Evolutionary conservation across 2,113 vertebrate genomes (phyloP), one percentile per base, ranked within the genome.

Genomic region (Clupea harengus): DNA sequence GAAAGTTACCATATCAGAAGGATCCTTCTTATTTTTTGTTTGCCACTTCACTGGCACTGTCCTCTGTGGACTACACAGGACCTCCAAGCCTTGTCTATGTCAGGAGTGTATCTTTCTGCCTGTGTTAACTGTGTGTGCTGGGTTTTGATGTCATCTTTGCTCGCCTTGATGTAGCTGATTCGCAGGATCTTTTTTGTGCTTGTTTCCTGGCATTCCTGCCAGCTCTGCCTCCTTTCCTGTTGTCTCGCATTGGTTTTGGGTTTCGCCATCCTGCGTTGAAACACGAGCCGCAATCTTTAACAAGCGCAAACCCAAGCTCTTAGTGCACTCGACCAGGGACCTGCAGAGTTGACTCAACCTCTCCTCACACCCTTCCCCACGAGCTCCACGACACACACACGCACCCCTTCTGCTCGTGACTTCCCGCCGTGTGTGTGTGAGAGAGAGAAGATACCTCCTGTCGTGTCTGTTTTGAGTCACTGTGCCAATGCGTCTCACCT

Each of bases 401-500:
- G 3, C 72, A 44, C 72, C 39, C 8, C 67, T 11, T 75, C 67
- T 25, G 60, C 7, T 9, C 1, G 25, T 72, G 67, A 39, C 39
- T 39, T 39, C 39, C 39, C 2, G 39, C 39, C 32, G 67, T 72
- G 67, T 72, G 60, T 64, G 60, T 67, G 64, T 72, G 9, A 32
- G n/a, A 10, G 25, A 72, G n/a, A 72, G 10, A 32, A 32, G 28
- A 15, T 39, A 39, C 11, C 15, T 75, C 28, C 25, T 39, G 7
- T 4, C 2, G 67, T 39, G 67, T 32, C 25, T 72, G n/a, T 64
- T 4, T 25, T 25, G 60, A 64, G 20, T 32, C 8, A 39, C 2
- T 13, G 17, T 64, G 6, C 20, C 25, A 25, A 99, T 99, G 90
- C 96, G 98, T 89, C 97, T 99, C 88, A 97, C 97, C 91, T 99